Conservation (phyloP, 1,140 invertebrate species). For the Chrysopa pallens region DNA sequence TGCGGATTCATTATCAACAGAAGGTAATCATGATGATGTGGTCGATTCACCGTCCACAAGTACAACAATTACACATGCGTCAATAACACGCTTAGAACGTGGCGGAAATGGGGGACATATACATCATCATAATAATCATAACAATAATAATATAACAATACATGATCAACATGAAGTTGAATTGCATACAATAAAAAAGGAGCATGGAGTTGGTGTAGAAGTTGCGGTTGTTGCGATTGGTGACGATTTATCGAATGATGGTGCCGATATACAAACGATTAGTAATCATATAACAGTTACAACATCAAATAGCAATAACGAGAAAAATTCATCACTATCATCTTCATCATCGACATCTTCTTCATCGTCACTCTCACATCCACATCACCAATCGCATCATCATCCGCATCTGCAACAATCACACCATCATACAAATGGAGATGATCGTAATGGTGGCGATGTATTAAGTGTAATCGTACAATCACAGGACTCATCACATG, state of each 20-base stretch:
- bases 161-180: too few relatives aligned
- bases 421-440: background rate
- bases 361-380: background rate
- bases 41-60: background rate
- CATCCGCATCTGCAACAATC: background rate
- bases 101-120: background rate
- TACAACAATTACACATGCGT: background rate
- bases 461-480: slow-evolving; percentile 49
- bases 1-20: background rate
- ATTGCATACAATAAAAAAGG: too few relatives aligned
- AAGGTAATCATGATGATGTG: background rate
- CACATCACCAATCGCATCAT: background rate
- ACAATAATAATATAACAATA: too few relatives aligned
- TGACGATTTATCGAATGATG: too few relatives aligned
- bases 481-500: slow-evolving; percentile 35
- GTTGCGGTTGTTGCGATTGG: too few relatives aligned
- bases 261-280: too few relatives aligned
- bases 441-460: slow-evolving; percentile 12
- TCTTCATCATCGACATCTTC: background rate
- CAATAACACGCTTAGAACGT: background rate
- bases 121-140: background rate
- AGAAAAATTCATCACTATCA: background rate
- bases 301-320: background rate
- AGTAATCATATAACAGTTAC: background rate
- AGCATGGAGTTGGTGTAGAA: too few relatives aligned